phyloP scores from a whole-genome alignment of 2,888 invertebrate species.

The Drosophila nigricruria region DNA sequence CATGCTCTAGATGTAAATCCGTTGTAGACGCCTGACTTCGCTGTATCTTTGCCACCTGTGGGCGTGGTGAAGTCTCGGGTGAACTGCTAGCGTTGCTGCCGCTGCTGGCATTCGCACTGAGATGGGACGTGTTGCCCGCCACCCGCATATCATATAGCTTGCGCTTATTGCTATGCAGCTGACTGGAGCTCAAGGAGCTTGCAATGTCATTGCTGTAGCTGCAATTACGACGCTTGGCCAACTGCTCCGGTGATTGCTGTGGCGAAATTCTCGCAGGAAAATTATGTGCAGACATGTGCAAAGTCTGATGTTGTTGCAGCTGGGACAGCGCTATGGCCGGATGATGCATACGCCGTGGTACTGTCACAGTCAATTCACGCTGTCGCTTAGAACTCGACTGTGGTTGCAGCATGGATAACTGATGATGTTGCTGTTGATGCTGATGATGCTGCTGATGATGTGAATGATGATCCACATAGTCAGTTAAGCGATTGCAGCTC shows the following conservation, averaged over 20 bases:
- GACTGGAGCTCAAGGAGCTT: conserved; percentile 84
- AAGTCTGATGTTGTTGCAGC: conserved; percentile 21
- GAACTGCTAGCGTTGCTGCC: conserved; percentile 44
- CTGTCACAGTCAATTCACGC: conserved; percentile 71
- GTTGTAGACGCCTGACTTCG: conserved; percentile 44
- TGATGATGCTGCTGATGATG: conserved; percentile 29
- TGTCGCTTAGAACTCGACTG: conserved; percentile 75
- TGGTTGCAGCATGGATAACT: conserved; percentile 32
- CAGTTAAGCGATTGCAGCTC: conserved; percentile 77
- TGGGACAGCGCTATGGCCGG: neutral
- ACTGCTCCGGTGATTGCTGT: conserved; percentile 80
- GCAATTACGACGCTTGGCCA: conserved; percentile 81
- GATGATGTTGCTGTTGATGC: conserved; percentile 4
- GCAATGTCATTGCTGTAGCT: conserved; percentile 84
- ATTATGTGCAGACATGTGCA: conserved; percentile 26
- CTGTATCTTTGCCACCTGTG: conserved; percentile 62
- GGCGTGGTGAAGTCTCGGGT: conserved; percentile 52
- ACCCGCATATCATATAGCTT: conserved; percentile 63
- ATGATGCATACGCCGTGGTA: conserved; percentile 22
- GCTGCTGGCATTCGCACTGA: conserved; percentile 6
- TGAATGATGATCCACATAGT: conserved; percentile 55
- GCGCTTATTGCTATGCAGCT: conserved; percentile 71
- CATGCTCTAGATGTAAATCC: conserved; percentile 36
- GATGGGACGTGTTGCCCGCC: conserved; percentile 24
- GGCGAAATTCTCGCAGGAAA: conserved; percentile 26